Evolutionary conservation across 2,888 invertebrate genomes (phyloP), one percentile per base, ranked within the genome.

Genomic region (Phaonia tiefii): DNA sequence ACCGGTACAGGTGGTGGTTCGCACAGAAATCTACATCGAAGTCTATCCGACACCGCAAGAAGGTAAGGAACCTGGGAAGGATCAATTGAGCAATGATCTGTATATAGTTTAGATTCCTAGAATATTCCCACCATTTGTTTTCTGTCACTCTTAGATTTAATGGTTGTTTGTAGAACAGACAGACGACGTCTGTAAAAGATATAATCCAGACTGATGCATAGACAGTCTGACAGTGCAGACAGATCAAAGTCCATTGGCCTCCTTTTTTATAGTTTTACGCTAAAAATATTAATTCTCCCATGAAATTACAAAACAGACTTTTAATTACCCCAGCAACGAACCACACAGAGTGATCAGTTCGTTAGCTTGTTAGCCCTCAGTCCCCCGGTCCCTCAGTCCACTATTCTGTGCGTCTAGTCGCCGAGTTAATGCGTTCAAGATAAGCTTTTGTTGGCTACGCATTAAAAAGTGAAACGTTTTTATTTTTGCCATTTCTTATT

Each of bases 11-110:
- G 73, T 66, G 69, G 60, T 17, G 67, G 69, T 13, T 77, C 84
- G 0, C 84, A 83, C 58, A 75, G 85, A 83, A 79, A 70, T 71
- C 84, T 89, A 78, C 88, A 88, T 84, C 88, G 90, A 78, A 89
- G 88, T 75, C 86, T 88, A 79, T 87, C 89, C 49, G 91, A 90
- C 86, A 86, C 88, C 49, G 87, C 89, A 60, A 86, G 90, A 90
- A 90, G 90, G 90, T 90, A 86, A 87, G 88, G 85, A 65, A n/a
- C 4, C 10, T 22, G 10, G 22, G 3, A 46, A 46, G n/a, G n/a
- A n/a, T n/a, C n/a, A n/a, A n/a, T n/a, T n/a, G n/a, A n/a, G n/a
- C n/a, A 46, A 13, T 46, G 13, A 46, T 46, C n/a, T 46, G n/a
- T 3, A 46, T n/a, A 8, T 11, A 26, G 54, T 13, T 26, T 51